A percentile compares a stretch with the other conserved stretches of the same genome.
Conservation (phyloP, 2,888 invertebrate genomes). For the Andrena flavipes region DNA sequence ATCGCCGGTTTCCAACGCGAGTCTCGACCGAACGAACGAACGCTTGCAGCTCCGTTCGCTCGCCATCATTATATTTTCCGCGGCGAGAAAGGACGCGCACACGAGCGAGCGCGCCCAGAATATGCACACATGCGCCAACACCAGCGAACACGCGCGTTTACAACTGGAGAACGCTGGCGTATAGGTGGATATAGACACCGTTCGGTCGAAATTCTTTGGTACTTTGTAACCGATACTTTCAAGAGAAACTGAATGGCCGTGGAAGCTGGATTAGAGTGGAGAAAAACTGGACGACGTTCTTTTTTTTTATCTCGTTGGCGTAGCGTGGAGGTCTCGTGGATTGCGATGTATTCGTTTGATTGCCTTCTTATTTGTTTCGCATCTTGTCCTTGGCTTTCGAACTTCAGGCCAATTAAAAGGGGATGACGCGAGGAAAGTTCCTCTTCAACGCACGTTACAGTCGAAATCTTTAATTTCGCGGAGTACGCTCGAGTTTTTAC, state of each 20-base stretch:
- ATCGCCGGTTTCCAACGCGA: slow-evolving; percentile 83
- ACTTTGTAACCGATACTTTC: slow-evolving; percentile 69
- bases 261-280: slow-evolving; percentile 12
- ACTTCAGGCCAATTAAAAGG: too few species aligned
- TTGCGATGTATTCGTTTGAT: slow-evolving; percentile 2
- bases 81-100: slow-evolving; percentile 76
- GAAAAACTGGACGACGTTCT: slow-evolving; percentile 29
- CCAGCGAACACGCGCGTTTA: slow-evolving; percentile 6
- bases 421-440: too few species aligned
- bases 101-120: slow-evolving; percentile 48
- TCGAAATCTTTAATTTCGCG: slow-evolving; percentile 33
- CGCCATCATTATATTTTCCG: slow-evolving; percentile 83
- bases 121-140: slow-evolving; percentile 39
- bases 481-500: slow-evolving; percentile 6
- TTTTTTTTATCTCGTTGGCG: neutral
- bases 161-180: slow-evolving; percentile 12
- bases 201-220: slow-evolving; percentile 46
- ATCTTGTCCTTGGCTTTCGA: too few species aligned
- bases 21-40: slow-evolving; percentile 67
- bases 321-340: neutral
- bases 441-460: neutral
- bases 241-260: slow-evolving; percentile 48
- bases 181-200: slow-evolving; percentile 28
- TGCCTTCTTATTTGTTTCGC: slow-evolving; percentile 4
- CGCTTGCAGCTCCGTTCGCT: slow-evolving; percentile 68